Base-by-base conservation (phyloP, 2,888 invertebrate species). In the Myathropa florea region DNA sequence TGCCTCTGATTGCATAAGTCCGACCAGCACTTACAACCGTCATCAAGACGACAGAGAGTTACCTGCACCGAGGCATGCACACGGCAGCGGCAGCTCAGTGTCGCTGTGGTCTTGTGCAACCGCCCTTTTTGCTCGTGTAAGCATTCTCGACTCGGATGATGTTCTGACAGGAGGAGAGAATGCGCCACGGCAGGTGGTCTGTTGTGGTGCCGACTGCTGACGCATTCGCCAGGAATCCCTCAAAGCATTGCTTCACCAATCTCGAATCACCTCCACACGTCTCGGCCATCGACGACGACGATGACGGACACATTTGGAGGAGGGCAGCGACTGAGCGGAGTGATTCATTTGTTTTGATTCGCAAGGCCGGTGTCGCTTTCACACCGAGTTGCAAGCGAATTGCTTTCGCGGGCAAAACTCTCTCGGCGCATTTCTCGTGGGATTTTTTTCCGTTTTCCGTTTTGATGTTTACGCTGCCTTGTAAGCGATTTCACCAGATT, bases 291-390 rank as follows among this genome's bases (percentile, higher is more conserved):
- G 18, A 46, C 6, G n/a, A 12, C 39, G 1, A 39, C 12, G 4
- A n/a, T 14, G 4, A 39, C 39, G 39, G 3, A 26, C 59, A 30
- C 21, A 75, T 24, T 83, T 76, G 65, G 21, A 18, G 46, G 46
- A 18, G 46, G n/a, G 1, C 46, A 46, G 18, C 46, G 18, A 46
- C 39, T 30, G 23, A 9, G 59, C 12, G 39, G 64, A 46, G 46
- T 85, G 84, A 85, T 80, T 85, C 84, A 85, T 85, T 80, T 85
- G 84, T 85, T 85, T 85, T 72, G 67, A 67, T 59, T 24, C 46
- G 28, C 4, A 72, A 59, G 26, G 26, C 21, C 36, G 46, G 39
- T 67, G 81, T 68, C 63, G 63, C 67, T 76, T 76, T 84, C 71
- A 46, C 71, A 33, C 46, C 33, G 30, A 67, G 39, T 39, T 81